phyloP scores from a whole-genome alignment of 2,888 invertebrate genomes.

The Tachina lurida region DNA sequence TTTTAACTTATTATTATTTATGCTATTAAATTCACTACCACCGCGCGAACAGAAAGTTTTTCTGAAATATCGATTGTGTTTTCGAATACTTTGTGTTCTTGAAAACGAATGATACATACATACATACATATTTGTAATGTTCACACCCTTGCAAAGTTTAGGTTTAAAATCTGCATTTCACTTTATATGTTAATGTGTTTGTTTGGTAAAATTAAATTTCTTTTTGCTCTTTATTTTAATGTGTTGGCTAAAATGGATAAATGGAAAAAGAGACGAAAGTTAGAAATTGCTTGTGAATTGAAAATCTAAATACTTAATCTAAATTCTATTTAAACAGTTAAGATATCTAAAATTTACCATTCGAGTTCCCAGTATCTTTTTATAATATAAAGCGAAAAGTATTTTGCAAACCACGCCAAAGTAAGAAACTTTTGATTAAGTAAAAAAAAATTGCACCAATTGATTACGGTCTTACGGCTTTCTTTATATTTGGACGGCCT shows the following conservation, averaged over 20 bases:
- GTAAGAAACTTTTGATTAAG: too few species aligned
- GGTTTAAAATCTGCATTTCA: conserved; percentile 52
- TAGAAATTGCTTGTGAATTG: conserved; percentile 58
- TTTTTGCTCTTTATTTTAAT: conserved; percentile 6
- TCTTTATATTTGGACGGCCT: too few species aligned
- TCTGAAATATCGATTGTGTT: neutral
- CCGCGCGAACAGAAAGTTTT: too few species aligned
- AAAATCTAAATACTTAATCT: neutral
- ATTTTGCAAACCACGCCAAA: too few species aligned
- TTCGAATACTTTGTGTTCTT: neutral
- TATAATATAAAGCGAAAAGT: too few species aligned
- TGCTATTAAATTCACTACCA: conserved; percentile 5
- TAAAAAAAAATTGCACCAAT: too few species aligned
- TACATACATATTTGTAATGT: neutral
- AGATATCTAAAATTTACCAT: too few species aligned
- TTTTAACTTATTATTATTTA: neutral
- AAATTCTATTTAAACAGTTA: neutral
- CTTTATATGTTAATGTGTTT: conserved; percentile 61
- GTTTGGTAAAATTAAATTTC: conserved; percentile 11
- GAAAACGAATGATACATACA: neutral
- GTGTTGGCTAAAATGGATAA: conserved; percentile 5
- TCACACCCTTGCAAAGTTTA: neutral
- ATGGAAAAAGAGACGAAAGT: conserved; percentile 12
- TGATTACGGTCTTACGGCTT: too few species aligned
- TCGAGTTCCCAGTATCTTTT: too few species aligned